phyloP scores from a whole-genome alignment of 1,140 invertebrate genomes.

The Chymomyza costata region DNA sequence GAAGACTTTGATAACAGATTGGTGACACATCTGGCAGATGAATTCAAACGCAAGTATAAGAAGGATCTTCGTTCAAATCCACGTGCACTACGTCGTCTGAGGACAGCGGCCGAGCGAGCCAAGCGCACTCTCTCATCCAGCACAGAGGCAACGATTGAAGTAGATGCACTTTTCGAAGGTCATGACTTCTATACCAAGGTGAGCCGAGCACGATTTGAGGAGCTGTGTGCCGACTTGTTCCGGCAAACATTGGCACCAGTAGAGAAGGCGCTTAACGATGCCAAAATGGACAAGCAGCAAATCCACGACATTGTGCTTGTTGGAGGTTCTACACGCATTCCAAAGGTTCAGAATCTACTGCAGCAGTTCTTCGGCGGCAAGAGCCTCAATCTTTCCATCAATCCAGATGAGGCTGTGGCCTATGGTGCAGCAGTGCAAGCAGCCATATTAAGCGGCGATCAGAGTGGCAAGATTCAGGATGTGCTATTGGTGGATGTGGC shows the following conservation, averaged over 20 bases:
- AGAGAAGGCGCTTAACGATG: constrained; percentile 84
- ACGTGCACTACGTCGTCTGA: constrained; percentile 84
- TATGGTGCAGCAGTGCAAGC: constrained; percentile 87
- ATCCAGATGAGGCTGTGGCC: constrained; percentile 87
- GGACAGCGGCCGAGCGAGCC: constrained; percentile 84
- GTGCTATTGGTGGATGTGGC: constrained; percentile 78
- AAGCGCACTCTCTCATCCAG: constrained; percentile 82
- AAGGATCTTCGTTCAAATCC: constrained; percentile 86
- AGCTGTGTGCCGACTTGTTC: constrained; percentile 89
- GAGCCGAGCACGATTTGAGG: constrained; percentile 89
- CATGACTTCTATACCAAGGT: constrained; percentile 91
- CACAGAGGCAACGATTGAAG: constrained; percentile 83
- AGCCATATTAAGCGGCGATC: constrained; percentile 83
- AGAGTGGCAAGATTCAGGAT: constrained; percentile 85
- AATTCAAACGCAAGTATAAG: constrained; percentile 90
- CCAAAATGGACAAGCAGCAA: constrained; percentile 83
- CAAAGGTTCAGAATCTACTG: constrained; percentile 80
- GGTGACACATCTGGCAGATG: constrained; percentile 85
- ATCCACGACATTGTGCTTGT: constrained; percentile 82
- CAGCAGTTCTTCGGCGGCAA: constrained; percentile 82
- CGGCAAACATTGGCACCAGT: constrained; percentile 82
- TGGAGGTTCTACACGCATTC: constrained; percentile 81
- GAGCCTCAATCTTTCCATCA: constrained; percentile 82
- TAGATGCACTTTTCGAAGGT: constrained; percentile 84
- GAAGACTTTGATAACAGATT: constrained; percentile 88